Conservation (phyloP, 2,888 invertebrate genomes). For the Uropetala carovei region DNA sequence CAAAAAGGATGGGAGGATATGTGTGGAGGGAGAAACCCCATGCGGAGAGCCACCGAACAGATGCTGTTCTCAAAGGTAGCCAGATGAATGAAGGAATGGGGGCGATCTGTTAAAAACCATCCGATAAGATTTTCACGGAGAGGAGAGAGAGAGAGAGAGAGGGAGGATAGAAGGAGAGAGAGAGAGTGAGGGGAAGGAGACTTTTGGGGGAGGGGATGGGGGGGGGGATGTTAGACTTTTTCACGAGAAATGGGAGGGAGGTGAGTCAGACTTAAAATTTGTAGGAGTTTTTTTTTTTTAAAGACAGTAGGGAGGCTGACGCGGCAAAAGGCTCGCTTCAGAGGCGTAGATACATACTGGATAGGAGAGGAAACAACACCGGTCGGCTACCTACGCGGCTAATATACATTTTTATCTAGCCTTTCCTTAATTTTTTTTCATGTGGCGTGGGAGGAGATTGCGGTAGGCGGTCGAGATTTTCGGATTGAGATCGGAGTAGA, state of each 20-base stretch:
- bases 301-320: not conserved
- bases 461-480: not conserved
- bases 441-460: conserved; percentile 5
- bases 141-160: not conserved
- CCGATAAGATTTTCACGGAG: not conserved
- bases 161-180: not conserved
- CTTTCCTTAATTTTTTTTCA: not conserved
- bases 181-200: not conserved
- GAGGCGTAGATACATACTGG: not conserved
- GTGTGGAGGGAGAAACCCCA: not conserved
- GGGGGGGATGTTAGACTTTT: not conserved
- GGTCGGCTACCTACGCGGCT: conserved; percentile 8
- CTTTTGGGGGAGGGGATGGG: not conserved
- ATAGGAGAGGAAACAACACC: not conserved
- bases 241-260: not conserved
- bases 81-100: not conserved
- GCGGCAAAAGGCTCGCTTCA: not conserved
- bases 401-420: conserved; percentile 35
- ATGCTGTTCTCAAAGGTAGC: not conserved
- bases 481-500: conserved; percentile 8
- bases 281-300: too few species aligned
- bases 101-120: conserved; percentile 13
- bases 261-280: too few species aligned
- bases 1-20: not conserved
- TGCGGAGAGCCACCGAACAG: conserved; percentile 17